Conservation (phyloP, 2,113 vertebrate genomes). For the Sus scrofa region DNA sequence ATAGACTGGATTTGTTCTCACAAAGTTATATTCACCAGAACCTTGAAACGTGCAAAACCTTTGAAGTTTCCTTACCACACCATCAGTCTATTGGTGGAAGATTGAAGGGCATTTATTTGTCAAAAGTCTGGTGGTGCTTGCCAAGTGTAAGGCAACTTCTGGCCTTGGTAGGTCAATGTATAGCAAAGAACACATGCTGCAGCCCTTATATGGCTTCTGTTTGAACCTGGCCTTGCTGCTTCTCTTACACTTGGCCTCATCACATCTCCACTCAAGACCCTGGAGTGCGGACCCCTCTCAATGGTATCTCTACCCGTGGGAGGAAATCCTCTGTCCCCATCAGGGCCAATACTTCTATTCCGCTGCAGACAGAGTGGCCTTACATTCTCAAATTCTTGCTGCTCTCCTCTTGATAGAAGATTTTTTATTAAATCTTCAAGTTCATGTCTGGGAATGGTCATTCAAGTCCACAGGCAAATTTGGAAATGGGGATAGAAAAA, state of each 20-base stretch:
- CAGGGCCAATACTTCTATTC: background rate
- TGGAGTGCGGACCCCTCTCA: background rate
- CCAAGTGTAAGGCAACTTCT: background rate
- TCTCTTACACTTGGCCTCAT: background rate
- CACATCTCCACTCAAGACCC: background rate
- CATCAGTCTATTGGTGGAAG: background rate
- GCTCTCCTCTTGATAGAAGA: background rate
- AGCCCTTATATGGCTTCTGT: background rate
- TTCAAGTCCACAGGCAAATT: background rate
- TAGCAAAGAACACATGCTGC: background rate
- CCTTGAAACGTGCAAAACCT: constrained; percentile 26
- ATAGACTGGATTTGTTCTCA: background rate
- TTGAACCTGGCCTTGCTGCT: background rate
- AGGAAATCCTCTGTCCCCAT: background rate
- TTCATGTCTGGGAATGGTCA: constrained; percentile 35
- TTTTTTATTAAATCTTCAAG: constrained; percentile 27
- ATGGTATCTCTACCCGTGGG: background rate
- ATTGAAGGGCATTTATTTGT: background rate
- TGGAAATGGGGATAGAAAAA: background rate
- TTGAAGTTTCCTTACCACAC: background rate
- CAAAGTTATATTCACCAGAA: background rate
- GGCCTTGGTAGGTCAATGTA: background rate
- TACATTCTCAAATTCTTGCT: background rate
- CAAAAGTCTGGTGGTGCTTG: background rate
- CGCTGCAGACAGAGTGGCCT: background rate